These are phyloP conservation scores for Nomada flava DNA, from an alignment of 2,888 invertebrate genomes.

Conservation along the genomic window DNA sequence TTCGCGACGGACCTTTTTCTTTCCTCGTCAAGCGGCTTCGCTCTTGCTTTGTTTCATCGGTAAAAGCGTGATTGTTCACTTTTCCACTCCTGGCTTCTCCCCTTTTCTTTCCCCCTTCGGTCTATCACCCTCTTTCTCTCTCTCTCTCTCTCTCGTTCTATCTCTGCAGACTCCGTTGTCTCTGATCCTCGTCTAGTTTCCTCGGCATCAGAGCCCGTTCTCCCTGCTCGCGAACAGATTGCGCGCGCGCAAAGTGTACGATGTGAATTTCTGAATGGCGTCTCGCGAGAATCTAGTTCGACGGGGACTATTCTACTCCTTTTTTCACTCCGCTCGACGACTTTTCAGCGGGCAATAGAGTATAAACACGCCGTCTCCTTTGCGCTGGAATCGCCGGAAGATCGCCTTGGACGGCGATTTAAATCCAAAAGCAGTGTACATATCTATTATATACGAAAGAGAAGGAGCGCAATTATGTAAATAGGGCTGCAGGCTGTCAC, in stretches of 20 bases:
- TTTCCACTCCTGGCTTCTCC: conserved; percentile 44
- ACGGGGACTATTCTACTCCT: conserved; percentile 44
- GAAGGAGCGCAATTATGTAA: conserved; percentile 63
- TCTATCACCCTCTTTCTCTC: not conserved
- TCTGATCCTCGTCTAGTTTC: conserved; percentile 35
- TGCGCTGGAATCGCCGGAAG: conserved; percentile 42
- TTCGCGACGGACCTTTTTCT: conserved; percentile 14
- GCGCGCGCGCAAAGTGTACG: conserved; percentile 46
- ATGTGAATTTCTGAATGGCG: conserved; percentile 62
- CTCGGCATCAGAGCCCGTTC: conserved; percentile 35
- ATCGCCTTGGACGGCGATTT: conserved; percentile 53
- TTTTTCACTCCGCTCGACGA: conserved; percentile 52
- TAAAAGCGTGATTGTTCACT: conserved; percentile 51
- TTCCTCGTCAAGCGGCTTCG: conserved; percentile 19
- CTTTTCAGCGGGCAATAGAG: conserved; percentile 60
- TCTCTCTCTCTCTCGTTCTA: not conserved
- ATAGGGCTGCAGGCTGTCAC: conserved; percentile 58
- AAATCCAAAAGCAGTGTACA: conserved; percentile 59
- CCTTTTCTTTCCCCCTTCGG: conserved; percentile 3
- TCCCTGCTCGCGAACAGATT: conserved; percentile 28
- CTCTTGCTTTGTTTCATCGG: conserved; percentile 47
- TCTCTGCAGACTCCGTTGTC: conserved; percentile 16
- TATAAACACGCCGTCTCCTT: conserved; percentile 55
- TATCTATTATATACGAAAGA: conserved; percentile 56
- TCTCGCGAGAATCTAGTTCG: conserved; percentile 57